Conservation (phyloP, 2,888 invertebrate species). For the Seira ritae region DNA sequence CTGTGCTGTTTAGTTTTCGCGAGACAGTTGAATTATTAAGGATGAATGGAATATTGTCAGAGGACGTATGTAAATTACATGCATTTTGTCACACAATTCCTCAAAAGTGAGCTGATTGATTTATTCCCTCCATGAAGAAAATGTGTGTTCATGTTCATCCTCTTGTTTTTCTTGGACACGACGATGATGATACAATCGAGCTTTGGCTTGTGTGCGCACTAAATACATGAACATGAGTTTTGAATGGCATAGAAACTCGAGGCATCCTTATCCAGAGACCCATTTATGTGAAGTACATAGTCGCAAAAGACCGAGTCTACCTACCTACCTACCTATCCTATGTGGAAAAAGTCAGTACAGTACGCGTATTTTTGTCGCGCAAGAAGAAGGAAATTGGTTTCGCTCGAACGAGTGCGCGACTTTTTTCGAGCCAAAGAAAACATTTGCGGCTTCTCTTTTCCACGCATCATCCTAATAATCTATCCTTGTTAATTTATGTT, state of each 20-base stretch:
- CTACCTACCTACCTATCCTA: too few species aligned
- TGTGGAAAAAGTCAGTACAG: slow-evolving; percentile 72
- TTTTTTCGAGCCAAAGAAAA: slow-evolving; percentile 73
- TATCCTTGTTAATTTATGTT: slow-evolving; percentile 74
- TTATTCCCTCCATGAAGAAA: background rate
- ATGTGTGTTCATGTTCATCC: too few species aligned
- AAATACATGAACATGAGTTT: background rate
- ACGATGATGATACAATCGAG: slow-evolving; percentile 36
- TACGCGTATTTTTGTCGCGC: slow-evolving; percentile 70
- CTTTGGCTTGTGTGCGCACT: too few species aligned
- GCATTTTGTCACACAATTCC: slow-evolving; percentile 2
- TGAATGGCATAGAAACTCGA: too few species aligned
- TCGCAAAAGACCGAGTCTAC: too few species aligned
- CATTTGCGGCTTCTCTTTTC: slow-evolving; percentile 73
- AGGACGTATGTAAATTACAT: too few species aligned
- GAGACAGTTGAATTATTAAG: too few species aligned
- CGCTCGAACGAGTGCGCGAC: slow-evolving; percentile 73
- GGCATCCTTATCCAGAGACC: too few species aligned
- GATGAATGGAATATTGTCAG: too few species aligned
- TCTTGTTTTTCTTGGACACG: too few species aligned
- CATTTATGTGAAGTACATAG: too few species aligned
- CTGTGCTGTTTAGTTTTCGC: too few species aligned
- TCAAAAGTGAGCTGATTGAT: background rate
- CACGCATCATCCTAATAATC: slow-evolving; percentile 73
- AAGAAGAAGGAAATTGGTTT: slow-evolving; percentile 74